phyloP scores from a whole-genome alignment of 2,113 vertebrate species.

The Brachypodius melanocephalos region DNA sequence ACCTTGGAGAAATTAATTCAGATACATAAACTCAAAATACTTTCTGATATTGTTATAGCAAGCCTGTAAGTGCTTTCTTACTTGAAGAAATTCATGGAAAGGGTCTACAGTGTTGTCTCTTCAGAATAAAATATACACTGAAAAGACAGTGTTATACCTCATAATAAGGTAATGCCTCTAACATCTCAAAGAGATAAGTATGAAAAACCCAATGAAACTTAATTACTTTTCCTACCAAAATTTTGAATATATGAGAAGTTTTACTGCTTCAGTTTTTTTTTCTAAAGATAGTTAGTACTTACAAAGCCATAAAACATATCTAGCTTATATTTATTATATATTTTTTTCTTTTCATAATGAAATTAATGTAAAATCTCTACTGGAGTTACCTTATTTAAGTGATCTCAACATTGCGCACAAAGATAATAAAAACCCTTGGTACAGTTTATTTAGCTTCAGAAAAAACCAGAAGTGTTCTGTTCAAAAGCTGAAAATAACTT shows the following conservation, averaged over 20 bases:
- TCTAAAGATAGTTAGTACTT: not conserved
- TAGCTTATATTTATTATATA: not conserved
- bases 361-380: not conserved
- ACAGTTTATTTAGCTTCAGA: not conserved
- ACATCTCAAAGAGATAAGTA: not conserved
- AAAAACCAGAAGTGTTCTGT: not conserved
- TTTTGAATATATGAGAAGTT: not conserved
- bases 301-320: not conserved
- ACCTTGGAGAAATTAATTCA: not conserved
- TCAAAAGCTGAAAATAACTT: not conserved
- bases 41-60: not conserved
- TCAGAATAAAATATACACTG: not conserved
- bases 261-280: not conserved
- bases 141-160: not conserved
- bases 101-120: not conserved
- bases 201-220: not conserved
- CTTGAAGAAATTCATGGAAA: not conserved
- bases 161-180: not conserved
- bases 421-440: not conserved
- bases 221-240: not conserved
- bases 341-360: not conserved
- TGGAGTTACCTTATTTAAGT: not conserved
- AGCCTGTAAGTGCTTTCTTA: not conserved
- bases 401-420: not conserved
- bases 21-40: not conserved